Conservation (phyloP, 2,797 vertebrate genomes). For the Halcyon leucocephala region DNA sequence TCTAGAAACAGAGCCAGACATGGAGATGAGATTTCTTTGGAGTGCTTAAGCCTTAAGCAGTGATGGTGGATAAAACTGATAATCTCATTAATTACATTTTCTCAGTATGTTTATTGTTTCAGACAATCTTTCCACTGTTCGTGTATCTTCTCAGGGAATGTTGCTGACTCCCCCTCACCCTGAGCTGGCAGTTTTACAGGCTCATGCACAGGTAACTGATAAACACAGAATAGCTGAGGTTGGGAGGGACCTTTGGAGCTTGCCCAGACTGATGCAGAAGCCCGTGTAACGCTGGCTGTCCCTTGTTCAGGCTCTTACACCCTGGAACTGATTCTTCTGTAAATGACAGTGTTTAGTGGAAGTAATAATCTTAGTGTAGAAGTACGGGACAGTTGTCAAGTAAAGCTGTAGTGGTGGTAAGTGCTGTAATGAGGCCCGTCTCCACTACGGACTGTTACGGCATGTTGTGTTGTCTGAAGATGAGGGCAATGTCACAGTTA, state of each 20-base stretch:
- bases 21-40: not conserved
- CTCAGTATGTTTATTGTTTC: not conserved
- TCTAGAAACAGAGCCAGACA: not conserved
- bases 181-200: not conserved
- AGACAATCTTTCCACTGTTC: not conserved
- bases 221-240: not conserved
- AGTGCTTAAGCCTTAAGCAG: not conserved
- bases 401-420: not conserved
- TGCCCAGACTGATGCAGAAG: not conserved
- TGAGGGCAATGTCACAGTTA: not conserved
- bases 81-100: not conserved
- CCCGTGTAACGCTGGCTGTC: not conserved
- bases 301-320: not conserved
- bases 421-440: not conserved
- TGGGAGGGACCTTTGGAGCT: not conserved
- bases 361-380: too few species aligned
- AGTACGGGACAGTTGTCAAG: not conserved
- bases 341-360: not conserved
- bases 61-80: not conserved
- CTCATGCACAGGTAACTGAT: not conserved
- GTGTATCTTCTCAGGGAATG: not conserved
- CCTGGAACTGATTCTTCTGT: not conserved
- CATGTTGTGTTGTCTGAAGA: not conserved
- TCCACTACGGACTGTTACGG: rapidly evolving
- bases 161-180: not conserved